Evolutionary conservation across 2,113 vertebrate species (phyloP), one percentile per base, ranked within the genome.

Genomic region (Ondatra zibethicus): DNA sequence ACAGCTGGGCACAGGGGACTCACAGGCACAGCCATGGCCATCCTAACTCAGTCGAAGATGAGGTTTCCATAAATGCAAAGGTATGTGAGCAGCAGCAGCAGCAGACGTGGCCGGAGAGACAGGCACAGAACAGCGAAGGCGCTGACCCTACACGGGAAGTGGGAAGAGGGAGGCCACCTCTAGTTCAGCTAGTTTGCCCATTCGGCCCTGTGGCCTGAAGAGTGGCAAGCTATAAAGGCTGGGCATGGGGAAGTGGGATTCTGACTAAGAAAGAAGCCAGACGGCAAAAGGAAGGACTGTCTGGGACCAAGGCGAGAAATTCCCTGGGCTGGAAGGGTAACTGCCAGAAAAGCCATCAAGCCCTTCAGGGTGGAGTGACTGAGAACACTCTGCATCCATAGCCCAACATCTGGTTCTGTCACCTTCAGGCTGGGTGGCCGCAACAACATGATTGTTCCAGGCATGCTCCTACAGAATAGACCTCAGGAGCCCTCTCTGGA

Each of bases 11-110:
- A 66, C 19, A 39, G 23, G 14, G 14, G 31, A 72, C 25, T 33
- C 3, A 23, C 65, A 45, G 10, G 42, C 7, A 88, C 13, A 72
- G 50, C 63, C 76, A 78, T 55, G 77, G 65, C 88, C 63, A 96
- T 58, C 47, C 50, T 65, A 76, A 78, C 39, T 91, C 36, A 33
- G 42, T 78, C 39, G 2, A 88, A 75, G 47, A 76, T 11, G 93
- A 84, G 76, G 19, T 96, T 93, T 76, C 58, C 61, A 65, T 86
- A 97, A 96, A 95, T 88, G 70, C 80, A 76, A 95, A 94, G 16
- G n/a, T 31, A n/a, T 52, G 47, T 68, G 68, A 84, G 52, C 33
- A 52, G 84, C 91, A 84, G 52, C 33, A 52, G 84, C 91, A 61
- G 72, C 58, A 58, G 58, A 58, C 47, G 21, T 3, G 19, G 52